Conservation (phyloP, 2,797 vertebrate species). For the Dendrocincla fuliginosa region DNA sequence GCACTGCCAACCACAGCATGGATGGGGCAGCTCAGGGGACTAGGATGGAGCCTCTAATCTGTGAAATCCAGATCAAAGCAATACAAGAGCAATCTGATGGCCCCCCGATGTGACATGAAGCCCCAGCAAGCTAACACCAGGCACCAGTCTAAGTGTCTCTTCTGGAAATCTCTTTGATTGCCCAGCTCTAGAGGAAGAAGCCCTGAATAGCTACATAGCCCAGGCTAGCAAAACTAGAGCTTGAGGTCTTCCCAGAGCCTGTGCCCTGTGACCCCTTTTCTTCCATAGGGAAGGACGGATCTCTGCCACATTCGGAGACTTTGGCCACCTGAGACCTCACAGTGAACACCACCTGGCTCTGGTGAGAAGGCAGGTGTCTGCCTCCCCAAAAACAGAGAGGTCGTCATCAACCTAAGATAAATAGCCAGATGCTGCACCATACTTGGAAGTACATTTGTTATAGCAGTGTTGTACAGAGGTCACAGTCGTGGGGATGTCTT, state of each 20-base stretch:
- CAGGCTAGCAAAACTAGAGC: neutral
- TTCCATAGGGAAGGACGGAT: accelerated
- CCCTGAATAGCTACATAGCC: neutral
- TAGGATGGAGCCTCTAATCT: neutral
- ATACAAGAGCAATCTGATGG: neutral
- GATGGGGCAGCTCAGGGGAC: neutral
- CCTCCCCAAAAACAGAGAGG: neutral
- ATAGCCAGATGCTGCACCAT: neutral
- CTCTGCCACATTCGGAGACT: neutral
- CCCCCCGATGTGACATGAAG: neutral
- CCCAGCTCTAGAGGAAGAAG: neutral
- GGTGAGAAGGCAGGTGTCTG: neutral
- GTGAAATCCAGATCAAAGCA: neutral
- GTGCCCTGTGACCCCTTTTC: neutral
- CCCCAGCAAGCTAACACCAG: neutral
- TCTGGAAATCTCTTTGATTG: neutral
- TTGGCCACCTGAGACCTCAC: neutral
- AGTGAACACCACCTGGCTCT: neutral
- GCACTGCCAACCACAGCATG: neutral
- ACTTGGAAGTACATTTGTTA: neutral
- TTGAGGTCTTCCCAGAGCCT: neutral
- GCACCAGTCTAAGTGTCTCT: neutral
- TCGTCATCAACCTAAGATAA: neutral
- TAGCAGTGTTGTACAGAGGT: accelerated
- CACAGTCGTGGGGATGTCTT: neutral